Percentiles rank a stretch among this genome's conserved stretches.
These are phyloP conservation scores for Chroicocephalus ridibundus DNA, from an alignment of 2,113 vertebrate genomes.

Conservation along the genomic window DNA sequence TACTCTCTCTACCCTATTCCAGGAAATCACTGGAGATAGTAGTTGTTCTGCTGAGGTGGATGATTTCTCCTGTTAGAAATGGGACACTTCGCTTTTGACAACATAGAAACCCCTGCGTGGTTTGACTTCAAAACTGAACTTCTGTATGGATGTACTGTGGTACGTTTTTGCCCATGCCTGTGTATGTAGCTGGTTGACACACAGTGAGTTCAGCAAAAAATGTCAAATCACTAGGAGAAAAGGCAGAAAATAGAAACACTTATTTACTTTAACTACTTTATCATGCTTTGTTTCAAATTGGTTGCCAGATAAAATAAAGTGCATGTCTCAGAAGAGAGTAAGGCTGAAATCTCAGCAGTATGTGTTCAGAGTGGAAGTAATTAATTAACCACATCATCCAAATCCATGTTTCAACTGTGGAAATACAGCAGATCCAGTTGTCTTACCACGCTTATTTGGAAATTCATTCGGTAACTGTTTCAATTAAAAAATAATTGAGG, in stretches of 20 bases:
- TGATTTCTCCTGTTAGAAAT: not conserved
- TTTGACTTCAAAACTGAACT: not conserved
- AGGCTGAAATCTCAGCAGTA: not conserved
- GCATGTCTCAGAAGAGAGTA: not conserved
- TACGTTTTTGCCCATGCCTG: not conserved
- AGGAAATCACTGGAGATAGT: not conserved
- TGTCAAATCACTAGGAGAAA: not conserved
- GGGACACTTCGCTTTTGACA: not conserved
- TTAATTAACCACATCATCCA: too few species aligned
- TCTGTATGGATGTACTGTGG: accelerated
- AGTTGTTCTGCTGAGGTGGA: not conserved
- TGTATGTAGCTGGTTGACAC: too few species aligned
- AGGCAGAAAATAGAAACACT: not conserved
- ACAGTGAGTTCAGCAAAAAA: not conserved
- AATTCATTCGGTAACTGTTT: not conserved
- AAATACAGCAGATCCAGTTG: not conserved
- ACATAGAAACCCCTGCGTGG: not conserved
- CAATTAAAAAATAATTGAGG: not conserved
- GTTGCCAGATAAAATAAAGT: not conserved
- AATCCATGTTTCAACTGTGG: not conserved
- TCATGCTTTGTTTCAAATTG: not conserved
- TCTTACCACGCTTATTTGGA: not conserved
- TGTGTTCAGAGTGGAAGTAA: not conserved
- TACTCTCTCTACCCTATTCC: not conserved
- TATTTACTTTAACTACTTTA: not conserved